Base-by-base conservation (phyloP, 2,797 vertebrate genomes). In the Gephyroberyx darwinii region DNA sequence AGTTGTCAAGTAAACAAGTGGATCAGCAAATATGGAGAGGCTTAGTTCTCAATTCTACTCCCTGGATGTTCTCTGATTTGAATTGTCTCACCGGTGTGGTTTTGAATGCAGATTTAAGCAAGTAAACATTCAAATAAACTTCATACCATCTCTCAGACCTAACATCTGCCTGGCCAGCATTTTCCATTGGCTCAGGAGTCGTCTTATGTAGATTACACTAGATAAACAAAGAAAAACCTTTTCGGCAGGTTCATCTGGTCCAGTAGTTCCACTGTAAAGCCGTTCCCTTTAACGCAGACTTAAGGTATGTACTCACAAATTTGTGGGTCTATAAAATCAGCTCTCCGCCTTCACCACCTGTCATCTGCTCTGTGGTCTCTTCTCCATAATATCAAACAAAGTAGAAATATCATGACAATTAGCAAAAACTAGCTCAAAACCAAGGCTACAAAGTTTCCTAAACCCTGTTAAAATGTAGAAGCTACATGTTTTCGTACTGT, bases 1-100 rank as follows among this genome's bases (percentile, higher is more conserved):
- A 76, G 60, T 82, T 60, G 71, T 89, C 86, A 86, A 86, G 88
- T 77, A 91, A 90, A 90, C 87, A 90, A 89, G 80, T 83, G 75
- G 81, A 79, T 90, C 75, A 78, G 84, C 74, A 90, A 86, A 88
- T 85, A 86, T 84, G 82, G 78, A 83, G 72, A 90, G 83, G 85
- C 84, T 86, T 88, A 88, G 81, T 78, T 57, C 55, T 22, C 56
- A 54, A 64, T 84, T 80, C 73, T 77, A 81, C 55, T 88, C 84
- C 87, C 75, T 65, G 71, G 71, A 79, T 85, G 80, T 77, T 84
- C 85, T 81, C 80, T 80, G 60, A 87, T 88, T 78, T 26, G 35
- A 81, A 75, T 33, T 57, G 71, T 80, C 72, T 80, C 69, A 77
- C 55, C 43, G 41, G 58, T 59, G 80, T 31, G 55, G 20, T 41